Evolutionary conservation across 2,113 vertebrate genomes (phyloP).

Genomic region (Platichthys stellatus): DNA sequence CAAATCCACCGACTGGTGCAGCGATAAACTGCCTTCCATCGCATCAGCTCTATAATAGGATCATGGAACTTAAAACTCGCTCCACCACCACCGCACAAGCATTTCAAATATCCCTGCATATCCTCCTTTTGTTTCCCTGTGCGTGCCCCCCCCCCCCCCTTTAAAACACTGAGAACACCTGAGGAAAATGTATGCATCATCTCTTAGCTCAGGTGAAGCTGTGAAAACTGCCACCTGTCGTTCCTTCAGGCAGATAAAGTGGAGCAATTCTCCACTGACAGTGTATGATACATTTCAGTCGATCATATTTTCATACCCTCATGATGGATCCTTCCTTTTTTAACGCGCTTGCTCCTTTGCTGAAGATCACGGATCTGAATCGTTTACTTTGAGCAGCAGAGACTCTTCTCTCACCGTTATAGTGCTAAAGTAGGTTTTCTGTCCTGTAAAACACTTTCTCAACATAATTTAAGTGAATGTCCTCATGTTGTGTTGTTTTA

Average conservation of each 20-base stretch:
- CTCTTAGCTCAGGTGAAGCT: slow-evolving; percentile 34
- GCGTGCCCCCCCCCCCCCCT: background rate
- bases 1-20: slow-evolving; percentile 9
- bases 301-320: no score
- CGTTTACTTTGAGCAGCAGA: slow-evolving; percentile 1
- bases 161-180: slow-evolving; percentile 5
- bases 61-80: slow-evolving; percentile 45
- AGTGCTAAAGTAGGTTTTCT: background rate
- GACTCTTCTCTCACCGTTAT: background rate
- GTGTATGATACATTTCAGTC: background rate
- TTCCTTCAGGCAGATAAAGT: slow-evolving; percentile 29
- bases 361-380: slow-evolving; percentile 14
- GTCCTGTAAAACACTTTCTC: no score
- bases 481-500: background rate
- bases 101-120: background rate
- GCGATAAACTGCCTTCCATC: background rate
- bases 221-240: slow-evolving; percentile 63
- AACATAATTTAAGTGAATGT: no score
- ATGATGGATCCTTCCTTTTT: no score
- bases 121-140: background rate
- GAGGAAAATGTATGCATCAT: slow-evolving; percentile 27
- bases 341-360: background rate
- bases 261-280: slow-evolving; percentile 13
- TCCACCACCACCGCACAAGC: background rate
- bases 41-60: slow-evolving; percentile 15